Evolutionary conservation across 2,113 vertebrate species (phyloP).

Genomic region (Pungitius pungitius): DNA sequence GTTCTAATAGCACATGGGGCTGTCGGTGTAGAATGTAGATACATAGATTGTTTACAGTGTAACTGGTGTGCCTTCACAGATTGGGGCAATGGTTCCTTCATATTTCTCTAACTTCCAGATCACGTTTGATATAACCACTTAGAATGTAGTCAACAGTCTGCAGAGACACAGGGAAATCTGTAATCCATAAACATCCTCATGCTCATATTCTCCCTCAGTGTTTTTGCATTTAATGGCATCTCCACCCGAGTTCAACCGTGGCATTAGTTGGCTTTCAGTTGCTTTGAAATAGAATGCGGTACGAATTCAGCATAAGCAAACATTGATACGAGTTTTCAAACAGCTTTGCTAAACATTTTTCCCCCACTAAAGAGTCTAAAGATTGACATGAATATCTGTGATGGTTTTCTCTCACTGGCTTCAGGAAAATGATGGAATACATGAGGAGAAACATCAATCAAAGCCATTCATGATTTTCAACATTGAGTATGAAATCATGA

Average conservation of each 20-base stretch:
- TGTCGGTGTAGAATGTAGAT: background rate
- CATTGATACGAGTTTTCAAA: constrained; percentile 67
- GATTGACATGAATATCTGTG: constrained; percentile 68
- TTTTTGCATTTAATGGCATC: constrained; percentile 63
- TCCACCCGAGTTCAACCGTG: constrained; percentile 56
- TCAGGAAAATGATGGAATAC: constrained; percentile 40
- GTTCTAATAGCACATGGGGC: background rate
- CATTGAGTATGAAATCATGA: constrained; percentile 37
- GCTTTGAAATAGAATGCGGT: constrained; percentile 62
- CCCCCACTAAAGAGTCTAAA: constrained; percentile 56
- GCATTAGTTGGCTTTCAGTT: constrained; percentile 48
- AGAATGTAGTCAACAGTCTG: constrained; percentile 16
- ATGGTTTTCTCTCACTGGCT: constrained; percentile 45
- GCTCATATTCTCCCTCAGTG: constrained; percentile 27
- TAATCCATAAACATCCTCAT: constrained; percentile 50
- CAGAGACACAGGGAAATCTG: constrained; percentile 28
- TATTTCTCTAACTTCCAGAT: constrained; percentile 3
- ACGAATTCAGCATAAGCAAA: constrained; percentile 67
- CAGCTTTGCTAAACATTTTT: constrained; percentile 50
- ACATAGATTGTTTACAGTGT: background rate
- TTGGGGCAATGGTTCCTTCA: background rate
- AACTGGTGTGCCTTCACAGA: background rate
- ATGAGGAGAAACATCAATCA: constrained; percentile 52
- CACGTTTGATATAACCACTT: constrained; percentile 9
- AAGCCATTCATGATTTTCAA: constrained; percentile 53